Base-by-base conservation (phyloP, 2,797 vertebrate species). In the Crenichthys baileyi region DNA sequence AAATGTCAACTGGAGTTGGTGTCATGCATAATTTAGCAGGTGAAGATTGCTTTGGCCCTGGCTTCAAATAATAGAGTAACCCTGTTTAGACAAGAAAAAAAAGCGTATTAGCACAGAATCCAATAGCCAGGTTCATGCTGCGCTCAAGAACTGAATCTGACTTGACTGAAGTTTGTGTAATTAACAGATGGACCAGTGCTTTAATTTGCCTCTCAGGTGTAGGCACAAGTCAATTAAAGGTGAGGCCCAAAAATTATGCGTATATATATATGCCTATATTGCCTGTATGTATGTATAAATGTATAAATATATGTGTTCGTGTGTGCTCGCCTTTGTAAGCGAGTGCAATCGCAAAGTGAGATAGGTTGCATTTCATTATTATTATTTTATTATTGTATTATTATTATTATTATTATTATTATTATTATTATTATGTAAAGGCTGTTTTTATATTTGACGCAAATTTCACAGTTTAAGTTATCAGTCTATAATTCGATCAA, bases 151-250 rank as follows among this genome's bases (percentile, higher is more conserved):
- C 78, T 58, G 50, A 39, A 55, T 41, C 79, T 85, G 94, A 91
- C 90, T 89, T 83, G 92, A 90, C 91, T 90, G 92, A 95, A 89
- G 92, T 92, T 94, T 95, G 95, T 94, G 93, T 97, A 96, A 97
- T 97, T 96, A 97, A 97, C 96, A 96, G 96, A 95, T 96, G 94
- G 92, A 93, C 94, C 94, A 96, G 95, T 79, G 83, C 94, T 96
- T 96, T 96, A 95, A 97, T 97, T 96, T 92, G 93, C 97, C 97
- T 96, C 97, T 88, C 88, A 96, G 96, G 96, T 94, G 11, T 20
- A 91, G 75, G 91, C 77, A 81, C 85, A 83, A 96, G 96, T 97
- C 96, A 95, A 96, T 97, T 94, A 94, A 88, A 89, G 90, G 36
- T 20, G 87, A 92, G 90, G 92, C 90, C 93, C 90, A 91, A 94